Evolutionary conservation across 1,140 invertebrate species (phyloP).

Genomic region (Epicauta chinensis): DNA sequence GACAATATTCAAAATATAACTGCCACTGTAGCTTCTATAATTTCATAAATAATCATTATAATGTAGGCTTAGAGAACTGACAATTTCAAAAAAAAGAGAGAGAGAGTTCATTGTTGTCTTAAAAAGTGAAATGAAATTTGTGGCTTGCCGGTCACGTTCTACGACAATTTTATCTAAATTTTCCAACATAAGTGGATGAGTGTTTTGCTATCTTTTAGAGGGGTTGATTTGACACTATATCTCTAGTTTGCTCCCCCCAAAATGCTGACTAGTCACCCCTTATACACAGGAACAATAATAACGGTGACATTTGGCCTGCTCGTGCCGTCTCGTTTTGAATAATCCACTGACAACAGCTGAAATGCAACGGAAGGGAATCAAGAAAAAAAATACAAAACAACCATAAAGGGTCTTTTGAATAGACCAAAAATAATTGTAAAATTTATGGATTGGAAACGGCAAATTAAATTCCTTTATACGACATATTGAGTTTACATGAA

Average conservation of each 20-base stretch:
- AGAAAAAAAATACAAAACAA: not conserved
- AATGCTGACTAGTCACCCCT: conserved; percentile 1
- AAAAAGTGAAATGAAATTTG: too few species aligned
- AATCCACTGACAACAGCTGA: conserved; percentile 15
- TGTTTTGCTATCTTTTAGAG: not conserved
- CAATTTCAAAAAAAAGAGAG: too few species aligned
- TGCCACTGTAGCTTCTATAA: too few species aligned
- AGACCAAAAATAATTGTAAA: too few species aligned
- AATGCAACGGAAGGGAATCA: conserved; percentile 1
- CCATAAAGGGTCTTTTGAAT: conserved; percentile 2
- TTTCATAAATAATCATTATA: too few species aligned
- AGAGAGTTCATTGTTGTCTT: too few species aligned
- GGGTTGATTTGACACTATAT: not conserved
- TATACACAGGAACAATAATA: conserved; percentile 15
- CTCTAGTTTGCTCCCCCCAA: not conserved
- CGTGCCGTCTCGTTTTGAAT: conserved; percentile 15
- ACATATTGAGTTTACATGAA: too few species aligned
- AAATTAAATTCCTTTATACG: not conserved
- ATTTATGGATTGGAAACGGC: too few species aligned
- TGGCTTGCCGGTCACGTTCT: too few species aligned
- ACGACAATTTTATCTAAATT: not conserved
- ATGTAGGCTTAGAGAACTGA: too few species aligned
- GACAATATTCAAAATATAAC: too few species aligned
- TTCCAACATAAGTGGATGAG: not conserved
- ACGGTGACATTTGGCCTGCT: conserved; percentile 20